Evolutionary conservation across 2,888 invertebrate species (phyloP).

Genomic region (Nasonovia ribisnigri): DNA sequence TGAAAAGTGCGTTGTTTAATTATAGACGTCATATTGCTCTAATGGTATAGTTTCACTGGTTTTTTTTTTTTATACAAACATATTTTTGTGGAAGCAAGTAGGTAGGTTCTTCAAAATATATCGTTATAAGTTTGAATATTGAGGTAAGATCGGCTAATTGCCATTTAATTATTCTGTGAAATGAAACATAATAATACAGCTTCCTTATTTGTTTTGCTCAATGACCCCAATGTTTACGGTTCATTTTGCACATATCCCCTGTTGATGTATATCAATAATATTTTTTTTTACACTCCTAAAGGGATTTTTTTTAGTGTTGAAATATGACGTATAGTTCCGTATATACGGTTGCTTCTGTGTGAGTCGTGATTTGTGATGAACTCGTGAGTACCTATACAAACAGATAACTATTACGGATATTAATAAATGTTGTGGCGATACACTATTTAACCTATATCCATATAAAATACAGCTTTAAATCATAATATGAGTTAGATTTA

Average conservation of each 20-base stretch:
- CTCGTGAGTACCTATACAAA: neutral
- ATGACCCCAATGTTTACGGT: neutral
- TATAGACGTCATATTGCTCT: neutral
- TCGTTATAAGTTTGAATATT: neutral
- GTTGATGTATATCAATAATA: neutral
- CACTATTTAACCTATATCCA: neutral
- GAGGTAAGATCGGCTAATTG: neutral
- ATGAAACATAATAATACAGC: neutral
- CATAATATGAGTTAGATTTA: neutral
- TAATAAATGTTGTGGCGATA: neutral
- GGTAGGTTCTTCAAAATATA: neutral
- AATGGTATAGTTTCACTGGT: neutral
- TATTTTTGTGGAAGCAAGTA: neutral
- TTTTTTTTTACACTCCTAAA: neutral
- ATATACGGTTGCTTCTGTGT: neutral
- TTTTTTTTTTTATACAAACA: neutral
- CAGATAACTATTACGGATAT: neutral
- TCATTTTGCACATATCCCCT: neutral
- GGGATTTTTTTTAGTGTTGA: neutral
- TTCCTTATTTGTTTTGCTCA: neutral
- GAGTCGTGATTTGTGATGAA: neutral
- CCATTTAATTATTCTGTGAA: neutral
- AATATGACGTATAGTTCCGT: neutral
- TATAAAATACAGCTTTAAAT: neutral
- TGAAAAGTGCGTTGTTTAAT: neutral